Evolutionary conservation across 2,888 invertebrate species (phyloP).

Genomic region (Drosophila nr. medialis): DNA sequence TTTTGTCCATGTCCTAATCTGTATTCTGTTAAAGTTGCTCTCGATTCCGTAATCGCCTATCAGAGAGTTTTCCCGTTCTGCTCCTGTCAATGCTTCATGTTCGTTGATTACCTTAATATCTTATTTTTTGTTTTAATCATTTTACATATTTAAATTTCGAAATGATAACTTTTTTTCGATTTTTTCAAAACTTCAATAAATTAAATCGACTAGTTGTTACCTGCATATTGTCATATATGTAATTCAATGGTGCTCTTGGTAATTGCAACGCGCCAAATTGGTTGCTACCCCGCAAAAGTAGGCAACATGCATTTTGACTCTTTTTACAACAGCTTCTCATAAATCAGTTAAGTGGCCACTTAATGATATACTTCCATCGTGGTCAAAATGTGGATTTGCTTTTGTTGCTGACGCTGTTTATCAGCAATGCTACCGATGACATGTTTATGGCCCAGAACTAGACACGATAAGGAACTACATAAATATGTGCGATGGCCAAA

Average conservation of each 20-base stretch:
- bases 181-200: not conserved
- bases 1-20: not conserved
- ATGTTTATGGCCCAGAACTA: slow-evolving; percentile 24
- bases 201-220: not conserved
- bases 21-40: not conserved
- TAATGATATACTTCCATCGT: slow-evolving; percentile 19
- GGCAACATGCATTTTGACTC: not conserved
- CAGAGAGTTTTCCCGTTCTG: not conserved
- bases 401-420: slow-evolving; percentile 4
- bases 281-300: slow-evolving; percentile 24
- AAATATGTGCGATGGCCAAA: slow-evolving; percentile 1
- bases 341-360: slow-evolving; percentile 52
- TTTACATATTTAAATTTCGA: not conserved
- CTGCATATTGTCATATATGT: not conserved
- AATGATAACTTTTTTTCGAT: no score
- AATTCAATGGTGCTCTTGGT: no score
- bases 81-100: not conserved
- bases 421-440: slow-evolving; percentile 35
- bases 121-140: not conserved
- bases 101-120: no score
- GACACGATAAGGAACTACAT: slow-evolving; percentile 14
- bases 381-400: not conserved
- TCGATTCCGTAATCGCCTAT: not conserved
- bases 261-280: not conserved
- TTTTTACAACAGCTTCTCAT: slow-evolving; percentile 1